phyloP scores from a whole-genome alignment of 2,797 vertebrate genomes.

The Gymnothorax javanicus region DNA sequence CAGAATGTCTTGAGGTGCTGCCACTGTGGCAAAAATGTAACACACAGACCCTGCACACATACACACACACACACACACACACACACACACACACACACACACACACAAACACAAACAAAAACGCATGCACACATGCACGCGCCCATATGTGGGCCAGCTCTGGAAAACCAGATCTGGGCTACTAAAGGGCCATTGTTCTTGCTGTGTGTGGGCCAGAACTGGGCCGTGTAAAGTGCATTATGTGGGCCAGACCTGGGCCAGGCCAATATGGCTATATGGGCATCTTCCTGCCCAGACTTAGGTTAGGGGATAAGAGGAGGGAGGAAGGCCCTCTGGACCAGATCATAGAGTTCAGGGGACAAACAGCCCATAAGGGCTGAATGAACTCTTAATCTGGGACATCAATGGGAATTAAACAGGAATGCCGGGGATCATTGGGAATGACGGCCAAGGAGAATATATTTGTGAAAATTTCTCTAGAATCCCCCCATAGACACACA shows the following conservation, averaged over 20 bases:
- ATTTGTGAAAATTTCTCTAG: conserved; percentile 53
- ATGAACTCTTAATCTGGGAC: conserved; percentile 75
- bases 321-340: neutral
- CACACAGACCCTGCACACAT: too few species aligned
- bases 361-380: conserved; percentile 32
- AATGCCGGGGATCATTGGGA: conserved; percentile 6
- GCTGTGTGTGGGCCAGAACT: too few species aligned
- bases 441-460: conserved; percentile 50
- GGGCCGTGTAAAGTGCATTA: too few species aligned
- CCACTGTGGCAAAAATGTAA: too few species aligned
- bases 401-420: conserved; percentile 76
- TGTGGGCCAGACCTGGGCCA: too few species aligned
- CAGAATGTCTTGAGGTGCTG: neutral
- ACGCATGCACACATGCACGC: neutral
- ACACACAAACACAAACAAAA: too few species aligned
- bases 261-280: conserved; percentile 78
- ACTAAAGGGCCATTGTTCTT: too few species aligned
- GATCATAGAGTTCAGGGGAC: conserved; percentile 26
- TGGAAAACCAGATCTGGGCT: too few species aligned
- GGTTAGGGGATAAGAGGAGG: neutral
- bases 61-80: neutral
- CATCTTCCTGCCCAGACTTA: conserved; percentile 68
- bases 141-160: neutral
- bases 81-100: neutral
- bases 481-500: conserved; percentile 4